A percentile compares a stretch with the other conserved stretches of the same genome.
Conservation (phyloP, 2,113 vertebrate genomes). For the Baryphthengus martii region DNA sequence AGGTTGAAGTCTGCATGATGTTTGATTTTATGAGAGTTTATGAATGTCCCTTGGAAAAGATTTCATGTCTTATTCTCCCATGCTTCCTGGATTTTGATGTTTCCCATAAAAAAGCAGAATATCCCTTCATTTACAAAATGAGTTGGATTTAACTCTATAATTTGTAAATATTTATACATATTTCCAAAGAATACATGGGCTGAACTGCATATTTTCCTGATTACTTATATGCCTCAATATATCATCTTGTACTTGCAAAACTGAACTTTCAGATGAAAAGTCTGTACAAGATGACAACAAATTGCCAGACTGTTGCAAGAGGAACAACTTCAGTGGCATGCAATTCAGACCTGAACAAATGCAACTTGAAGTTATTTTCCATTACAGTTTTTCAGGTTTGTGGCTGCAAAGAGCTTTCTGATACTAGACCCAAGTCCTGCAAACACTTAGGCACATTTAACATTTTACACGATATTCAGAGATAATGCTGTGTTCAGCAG, state of each 20-base stretch:
- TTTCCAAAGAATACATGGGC: constrained; percentile 73
- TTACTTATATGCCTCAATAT: constrained; percentile 73
- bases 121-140: constrained; percentile 72
- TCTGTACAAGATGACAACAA: constrained; percentile 35
- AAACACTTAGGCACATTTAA: background rate
- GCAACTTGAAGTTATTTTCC: background rate
- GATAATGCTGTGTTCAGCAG: background rate
- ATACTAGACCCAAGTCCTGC: background rate
- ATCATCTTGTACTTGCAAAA: constrained; percentile 71
- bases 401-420: background rate
- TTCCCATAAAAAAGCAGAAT: constrained; percentile 62
- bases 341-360: constrained; percentile 16
- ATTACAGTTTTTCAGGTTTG: background rate
- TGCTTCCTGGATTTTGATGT: constrained; percentile 54
- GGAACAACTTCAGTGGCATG: constrained; percentile 4
- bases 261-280: constrained; percentile 63
- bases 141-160: constrained; percentile 72
- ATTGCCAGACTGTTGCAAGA: background rate
- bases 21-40: constrained; percentile 38
- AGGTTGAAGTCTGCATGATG: constrained; percentile 30
- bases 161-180: constrained; percentile 80
- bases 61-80: constrained; percentile 33
- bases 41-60: constrained; percentile 45
- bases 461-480: background rate
- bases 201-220: constrained; percentile 70